Evolutionary conservation across 2,888 invertebrate genomes (phyloP).

Genomic region (Tachina fera): DNA sequence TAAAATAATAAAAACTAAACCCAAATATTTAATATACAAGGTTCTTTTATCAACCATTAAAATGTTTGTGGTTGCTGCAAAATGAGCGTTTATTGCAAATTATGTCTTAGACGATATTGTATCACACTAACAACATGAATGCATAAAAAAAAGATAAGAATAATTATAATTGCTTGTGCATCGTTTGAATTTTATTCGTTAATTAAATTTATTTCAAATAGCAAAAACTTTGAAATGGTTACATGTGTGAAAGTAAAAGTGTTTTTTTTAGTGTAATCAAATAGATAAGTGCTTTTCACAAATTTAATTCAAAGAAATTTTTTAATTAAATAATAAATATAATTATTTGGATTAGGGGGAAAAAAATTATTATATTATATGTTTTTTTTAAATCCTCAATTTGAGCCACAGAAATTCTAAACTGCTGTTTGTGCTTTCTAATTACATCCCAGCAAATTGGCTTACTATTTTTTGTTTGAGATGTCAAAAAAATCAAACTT

Average conservation of each 20-base stretch:
- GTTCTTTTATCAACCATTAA: slow-evolving; percentile 18
- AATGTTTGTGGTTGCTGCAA: slow-evolving; percentile 28
- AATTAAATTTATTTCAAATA: slow-evolving; percentile 52
- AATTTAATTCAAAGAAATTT: too few species aligned
- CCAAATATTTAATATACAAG: slow-evolving; percentile 23
- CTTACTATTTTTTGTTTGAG: too few species aligned
- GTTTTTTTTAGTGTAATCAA: slow-evolving; percentile 42
- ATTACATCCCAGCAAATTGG: too few species aligned
- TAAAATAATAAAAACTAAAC: background rate
- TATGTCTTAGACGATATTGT: slow-evolving; percentile 1
- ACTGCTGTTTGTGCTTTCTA: too few species aligned
- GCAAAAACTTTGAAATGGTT: slow-evolving; percentile 22
- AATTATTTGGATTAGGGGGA: too few species aligned
- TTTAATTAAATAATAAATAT: too few species aligned
- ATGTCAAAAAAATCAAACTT: too few species aligned
- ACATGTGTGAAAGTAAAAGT: background rate
- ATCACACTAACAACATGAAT: background rate
- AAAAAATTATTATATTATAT: too few species aligned
- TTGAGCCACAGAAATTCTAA: too few species aligned
- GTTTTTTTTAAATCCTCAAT: too few species aligned
- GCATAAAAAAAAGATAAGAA: background rate
- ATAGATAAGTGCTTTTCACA: background rate
- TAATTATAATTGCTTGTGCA: slow-evolving; percentile 14
- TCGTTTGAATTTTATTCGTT: slow-evolving; percentile 35
- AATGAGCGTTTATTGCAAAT: background rate